Percentiles rank a stretch among this genome's conserved stretches.
These are phyloP conservation scores for Pomacea maculata DNA, from an alignment of 1,140 invertebrate genomes.

Conservation along the genomic window DNA sequence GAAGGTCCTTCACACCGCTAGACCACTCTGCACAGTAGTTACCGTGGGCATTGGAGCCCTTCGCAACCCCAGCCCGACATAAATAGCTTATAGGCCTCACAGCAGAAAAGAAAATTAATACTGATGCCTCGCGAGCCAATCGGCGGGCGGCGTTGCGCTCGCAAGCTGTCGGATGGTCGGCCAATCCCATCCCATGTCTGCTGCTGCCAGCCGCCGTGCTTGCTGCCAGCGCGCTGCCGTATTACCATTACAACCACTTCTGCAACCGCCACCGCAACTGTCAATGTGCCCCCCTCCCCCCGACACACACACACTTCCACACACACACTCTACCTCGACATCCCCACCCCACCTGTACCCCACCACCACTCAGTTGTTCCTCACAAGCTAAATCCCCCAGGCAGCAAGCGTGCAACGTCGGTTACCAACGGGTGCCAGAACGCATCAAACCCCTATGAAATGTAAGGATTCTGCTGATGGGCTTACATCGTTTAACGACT, in stretches of 20 bases:
- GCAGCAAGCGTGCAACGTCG: too few species aligned
- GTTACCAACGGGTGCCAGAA: too few species aligned
- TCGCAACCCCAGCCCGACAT: conserved; percentile 36
- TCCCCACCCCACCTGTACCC: not conserved
- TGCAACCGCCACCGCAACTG: too few species aligned
- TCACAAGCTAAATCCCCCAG: too few species aligned
- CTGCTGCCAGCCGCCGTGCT: not conserved
- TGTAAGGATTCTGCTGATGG: too few species aligned
- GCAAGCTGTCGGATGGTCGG: conserved; percentile 25
- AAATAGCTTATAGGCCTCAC: conserved; percentile 38
- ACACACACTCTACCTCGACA: not conserved
- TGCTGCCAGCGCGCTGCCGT: too few species aligned
- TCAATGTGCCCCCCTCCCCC: not conserved
- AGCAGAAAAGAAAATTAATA: conserved; percentile 36
- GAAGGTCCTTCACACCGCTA: conserved; percentile 22
- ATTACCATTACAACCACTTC: too few species aligned
- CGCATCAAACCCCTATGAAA: too few species aligned
- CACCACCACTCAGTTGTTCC: not conserved
- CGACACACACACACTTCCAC: not conserved
- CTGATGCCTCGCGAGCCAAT: conserved; percentile 35
- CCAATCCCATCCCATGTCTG: conserved; percentile 21
- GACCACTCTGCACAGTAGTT: conserved; percentile 22
- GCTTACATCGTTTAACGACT: too few species aligned
- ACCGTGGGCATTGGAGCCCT: conserved; percentile 28
- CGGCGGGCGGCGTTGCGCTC: conserved; percentile 23